phyloP scores from a whole-genome alignment of 2,888 invertebrate genomes.

The Melieria picta region DNA sequence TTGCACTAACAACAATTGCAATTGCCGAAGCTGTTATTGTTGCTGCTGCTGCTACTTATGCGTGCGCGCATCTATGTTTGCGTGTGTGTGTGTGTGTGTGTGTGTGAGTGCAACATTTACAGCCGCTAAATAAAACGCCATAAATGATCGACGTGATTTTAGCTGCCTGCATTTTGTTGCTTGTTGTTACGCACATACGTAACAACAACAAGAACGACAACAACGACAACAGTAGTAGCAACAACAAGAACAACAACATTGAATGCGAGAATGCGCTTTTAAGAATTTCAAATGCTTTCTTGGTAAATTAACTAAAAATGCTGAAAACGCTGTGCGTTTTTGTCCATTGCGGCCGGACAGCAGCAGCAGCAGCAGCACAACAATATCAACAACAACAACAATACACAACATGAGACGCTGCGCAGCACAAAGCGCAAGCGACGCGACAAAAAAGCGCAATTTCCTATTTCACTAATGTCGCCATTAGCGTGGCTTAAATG shows the following conservation, averaged over 20 bases:
- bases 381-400: conserved; percentile 15
- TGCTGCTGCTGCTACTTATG: conserved; percentile 2
- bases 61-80: background rate
- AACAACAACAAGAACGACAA: conserved; percentile 21
- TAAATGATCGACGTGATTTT: conserved; percentile 61
- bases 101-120: conserved; percentile 42
- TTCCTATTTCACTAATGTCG: conserved; percentile 64
- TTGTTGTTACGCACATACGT: conserved; percentile 20
- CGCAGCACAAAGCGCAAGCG: conserved; percentile 4
- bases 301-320: conserved; percentile 64
- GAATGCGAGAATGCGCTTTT: conserved; percentile 48
- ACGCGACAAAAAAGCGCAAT: conserved; percentile 51
- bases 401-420: background rate
- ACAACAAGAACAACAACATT: conserved; percentile 44
- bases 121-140: conserved; percentile 62
- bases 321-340: conserved; percentile 55
- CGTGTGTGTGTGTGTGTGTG: background rate
- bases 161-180: conserved; percentile 41
- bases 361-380: conserved; percentile 31
- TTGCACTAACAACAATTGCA: conserved; percentile 37
- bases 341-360: conserved; percentile 34
- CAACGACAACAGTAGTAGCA: conserved; percentile 18
- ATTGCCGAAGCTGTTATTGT: conserved; percentile 25
- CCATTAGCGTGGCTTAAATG: conserved; percentile 62
- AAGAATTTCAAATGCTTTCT: conserved; percentile 62